Base-by-base conservation (phyloP, 2,888 invertebrate genomes). In the Hypolimnas misippus region DNA sequence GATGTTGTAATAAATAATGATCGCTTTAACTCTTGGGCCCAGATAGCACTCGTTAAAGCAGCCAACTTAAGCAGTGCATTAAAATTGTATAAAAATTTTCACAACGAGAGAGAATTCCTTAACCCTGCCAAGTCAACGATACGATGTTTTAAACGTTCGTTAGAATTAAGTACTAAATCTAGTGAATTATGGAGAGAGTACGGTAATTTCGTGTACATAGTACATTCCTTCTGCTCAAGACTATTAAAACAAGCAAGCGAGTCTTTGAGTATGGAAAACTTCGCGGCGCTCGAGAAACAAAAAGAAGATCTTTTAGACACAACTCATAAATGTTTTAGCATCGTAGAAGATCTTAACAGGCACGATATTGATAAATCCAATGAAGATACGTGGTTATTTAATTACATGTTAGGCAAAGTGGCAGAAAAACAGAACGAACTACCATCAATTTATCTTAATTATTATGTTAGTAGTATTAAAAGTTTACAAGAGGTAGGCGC, bases 391-490 rank as follows among this genome's bases (percentile, higher is more conserved):
- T 99, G 98, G 98, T 90, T 98, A 35, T 95, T 97, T 76, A 97
- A 97, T 82, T 98, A 98, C 79, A 98, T 98, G 96, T 90, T 98
- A n/a, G 98, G 98, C 0, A 99, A 99, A 93, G 96, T 98, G 57
- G 94, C 96, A 0, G 98, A 98, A 83, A 99, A 98, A 79, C 94
- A 94, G 63, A 95, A 95, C 70, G 94, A 95, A 68, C 94, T 95
- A 61, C 96, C 97, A 0, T 93, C 93, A 12, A 91, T 94, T 21
- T 97, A 95, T 84, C 89, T 98, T 50, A 94, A 95, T 70, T 96
- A 96, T 87, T 98, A 98, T 81, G 89, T 94, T 75, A 94, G 95
- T 93, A 96, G 98, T 3, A 94, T 95, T 14, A 94, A 95, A 75
- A 94, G 95, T 77, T 90, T 98, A 14, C 94, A 96, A 74, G 95